Conservation (phyloP, 2,888 invertebrate species). For the Limnephilus marmoratus region DNA sequence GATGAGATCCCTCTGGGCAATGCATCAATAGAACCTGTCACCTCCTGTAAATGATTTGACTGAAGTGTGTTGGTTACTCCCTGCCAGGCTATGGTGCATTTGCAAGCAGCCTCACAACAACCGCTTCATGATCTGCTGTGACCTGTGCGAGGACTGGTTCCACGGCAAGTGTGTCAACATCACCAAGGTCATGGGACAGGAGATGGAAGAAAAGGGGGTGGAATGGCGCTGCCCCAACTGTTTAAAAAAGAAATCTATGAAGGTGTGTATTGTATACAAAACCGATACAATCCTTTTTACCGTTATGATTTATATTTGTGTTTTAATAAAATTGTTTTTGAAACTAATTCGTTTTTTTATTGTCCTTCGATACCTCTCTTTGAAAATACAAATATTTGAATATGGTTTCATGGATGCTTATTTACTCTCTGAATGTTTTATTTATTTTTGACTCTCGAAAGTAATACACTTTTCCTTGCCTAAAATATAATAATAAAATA, state of each 20-base stretch:
- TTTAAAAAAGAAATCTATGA: conserved; percentile 72
- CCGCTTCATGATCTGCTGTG: conserved; percentile 98
- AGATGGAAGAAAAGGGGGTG: conserved; percentile 92
- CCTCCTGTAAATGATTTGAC: background rate
- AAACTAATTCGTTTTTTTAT: conserved; percentile 49
- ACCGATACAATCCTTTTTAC: conserved; percentile 9
- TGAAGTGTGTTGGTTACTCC: background rate
- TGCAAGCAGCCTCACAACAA: conserved; percentile 97
- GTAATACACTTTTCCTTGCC: background rate
- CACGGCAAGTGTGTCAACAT: conserved; percentile 98
- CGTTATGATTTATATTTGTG: conserved; percentile 45
- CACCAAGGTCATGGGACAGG: conserved; percentile 92
- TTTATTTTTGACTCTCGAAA: background rate
- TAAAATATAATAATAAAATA: background rate
- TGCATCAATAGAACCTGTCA: background rate
- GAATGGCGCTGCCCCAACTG: conserved; percentile 95
- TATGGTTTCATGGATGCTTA: background rate
- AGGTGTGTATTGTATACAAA: conserved; percentile 62
- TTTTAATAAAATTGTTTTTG: conserved; percentile 52
- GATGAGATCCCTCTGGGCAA: background rate
- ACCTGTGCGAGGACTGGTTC: conserved; percentile 97
- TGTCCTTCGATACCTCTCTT: conserved; percentile 13
- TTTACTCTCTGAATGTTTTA: background rate
- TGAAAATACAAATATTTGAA: background rate
- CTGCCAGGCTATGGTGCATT: conserved; percentile 91